Evolutionary conservation across 1,140 invertebrate species (phyloP), one percentile per base, ranked within the genome.

Genomic region (Lysiphlebus fabarum): DNA sequence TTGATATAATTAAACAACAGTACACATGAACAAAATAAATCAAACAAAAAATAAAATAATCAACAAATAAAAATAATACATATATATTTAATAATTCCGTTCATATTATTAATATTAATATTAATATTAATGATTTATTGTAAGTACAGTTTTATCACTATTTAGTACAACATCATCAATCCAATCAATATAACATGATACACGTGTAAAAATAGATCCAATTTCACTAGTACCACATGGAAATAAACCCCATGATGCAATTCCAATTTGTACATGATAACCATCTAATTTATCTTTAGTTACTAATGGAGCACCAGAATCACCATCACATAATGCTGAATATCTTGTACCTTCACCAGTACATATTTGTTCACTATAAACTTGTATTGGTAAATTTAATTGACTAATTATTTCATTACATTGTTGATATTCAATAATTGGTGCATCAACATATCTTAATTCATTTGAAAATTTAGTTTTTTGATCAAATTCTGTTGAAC

Each of bases 231-330:
- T 55, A 10, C 86, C 85, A 65, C 87, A 88, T 64, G 88, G 89
- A 34, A 82, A 75, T 53, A 83, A 78, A 10, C 88, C 88, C 86
- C 87, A 90, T 4, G 88, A 90, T 1, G 89, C 87, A 12, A 89
- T 71, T 37, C 89, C 89, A 57, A 90, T 66, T 1, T 67, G 7
- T 54, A 68, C 61, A 3, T n/a, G 49, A 10, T 56, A 59, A 14
- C 45, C 10, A 0, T 14, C 17, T 26, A 26, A 10, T 59, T 62
- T 7, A 14, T 50, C 33, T 82, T 66, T 17, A 26, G 17, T 26
- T 2, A 84, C 78, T 38, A 87, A 67, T 12, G 86, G 86, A 55
- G 86, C 86, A 48, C 87, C 87, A 36, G 85, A 87, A 69, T 89
- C 87, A 48, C 86, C 86, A 72, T 74, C 17, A 40, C 64, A 57